Evolutionary conservation across 1,140 invertebrate species (phyloP).

Genomic region (Paracyclopina nana): DNA sequence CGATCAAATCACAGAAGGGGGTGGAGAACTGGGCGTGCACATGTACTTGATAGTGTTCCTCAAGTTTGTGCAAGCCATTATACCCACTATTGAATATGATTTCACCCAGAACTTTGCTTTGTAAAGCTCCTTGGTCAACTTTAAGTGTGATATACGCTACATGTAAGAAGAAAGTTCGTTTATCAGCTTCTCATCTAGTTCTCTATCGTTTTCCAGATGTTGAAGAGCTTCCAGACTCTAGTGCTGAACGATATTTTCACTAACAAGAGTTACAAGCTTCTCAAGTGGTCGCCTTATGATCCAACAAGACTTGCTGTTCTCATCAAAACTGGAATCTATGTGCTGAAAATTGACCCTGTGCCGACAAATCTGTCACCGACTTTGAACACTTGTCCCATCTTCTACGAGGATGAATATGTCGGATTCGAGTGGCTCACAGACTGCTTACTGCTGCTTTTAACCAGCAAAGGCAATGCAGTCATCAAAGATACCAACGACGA

Average conservation of each 20-base stretch:
- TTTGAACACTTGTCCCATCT: too few species aligned
- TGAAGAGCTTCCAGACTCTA: background rate
- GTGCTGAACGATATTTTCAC: background rate
- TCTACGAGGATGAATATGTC: too few species aligned
- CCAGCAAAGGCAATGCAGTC: too few species aligned
- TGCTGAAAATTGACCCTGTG: too few species aligned
- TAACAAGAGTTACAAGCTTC: background rate
- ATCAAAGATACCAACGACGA: too few species aligned
- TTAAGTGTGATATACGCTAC: background rate
- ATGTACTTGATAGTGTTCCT: constrained; percentile 97
- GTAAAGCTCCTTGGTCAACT: constrained; percentile 25
- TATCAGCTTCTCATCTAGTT: background rate
- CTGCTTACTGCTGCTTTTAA: too few species aligned
- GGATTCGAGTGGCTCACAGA: too few species aligned
- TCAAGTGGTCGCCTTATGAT: background rate
- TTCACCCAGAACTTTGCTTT: constrained; percentile 93
- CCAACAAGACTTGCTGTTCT: too few species aligned
- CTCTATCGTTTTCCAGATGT: background rate
- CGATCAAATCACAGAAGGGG: constrained; percentile 85
- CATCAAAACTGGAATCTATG: too few species aligned
- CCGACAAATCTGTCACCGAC: too few species aligned
- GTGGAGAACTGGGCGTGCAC: constrained; percentile 86
- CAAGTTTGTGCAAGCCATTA: constrained; percentile 98
- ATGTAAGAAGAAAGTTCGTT: background rate
- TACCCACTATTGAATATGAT: constrained; percentile 98